Evolutionary conservation across 2,888 invertebrate genomes (phyloP), one percentile per base, ranked within the genome.

Genomic region (Chalcis sispes): DNA sequence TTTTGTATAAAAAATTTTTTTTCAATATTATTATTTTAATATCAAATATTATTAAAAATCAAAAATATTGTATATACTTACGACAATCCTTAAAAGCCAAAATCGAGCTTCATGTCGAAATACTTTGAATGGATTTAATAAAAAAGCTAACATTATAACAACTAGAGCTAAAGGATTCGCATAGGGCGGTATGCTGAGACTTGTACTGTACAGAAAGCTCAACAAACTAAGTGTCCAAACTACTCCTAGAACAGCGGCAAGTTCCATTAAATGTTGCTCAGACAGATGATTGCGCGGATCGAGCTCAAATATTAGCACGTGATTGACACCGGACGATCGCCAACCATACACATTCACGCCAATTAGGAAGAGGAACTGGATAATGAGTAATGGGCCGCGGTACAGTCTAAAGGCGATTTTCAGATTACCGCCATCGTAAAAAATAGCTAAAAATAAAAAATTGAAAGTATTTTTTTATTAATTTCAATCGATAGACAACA

Each of bases 271-370:
- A 89, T 98, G 96, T 85, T 98, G 98, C 83, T 98, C 98, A 0
- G 95, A 95, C 0, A 96, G 90, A 89, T 98, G 98, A 89, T 98
- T 97, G 73, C 98, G 91, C 0, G 98, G 98, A 89, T 99, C 98
- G 83, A 99, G 90, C 87, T 98, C 98, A 89, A 99, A 99, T 82
- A 99, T 99, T 1, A 99, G 91, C 0, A 99, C 98, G 87, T 99
- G 98, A 90, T 98, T 98, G 15, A 99, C 98, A 2, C 99, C 98
- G 0, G 98, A 97, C 0, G 97, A 96, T 79, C 98, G 91, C 98
- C 98, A 98, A 5, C 98, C 98, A 87, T 98, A 98, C 0, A 98
- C 96, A 86, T 98, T 98, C 64, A 98, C 94, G 29, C 98, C 98
- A 89, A 98, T 96, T 42, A 98, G 90, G 87, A 98, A 98, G 84